Percentiles rank a stretch among this genome's conserved stretches.
phyloP scores from a whole-genome alignment of 2,888 invertebrate genomes.

The Nymphalis polychloros region DNA sequence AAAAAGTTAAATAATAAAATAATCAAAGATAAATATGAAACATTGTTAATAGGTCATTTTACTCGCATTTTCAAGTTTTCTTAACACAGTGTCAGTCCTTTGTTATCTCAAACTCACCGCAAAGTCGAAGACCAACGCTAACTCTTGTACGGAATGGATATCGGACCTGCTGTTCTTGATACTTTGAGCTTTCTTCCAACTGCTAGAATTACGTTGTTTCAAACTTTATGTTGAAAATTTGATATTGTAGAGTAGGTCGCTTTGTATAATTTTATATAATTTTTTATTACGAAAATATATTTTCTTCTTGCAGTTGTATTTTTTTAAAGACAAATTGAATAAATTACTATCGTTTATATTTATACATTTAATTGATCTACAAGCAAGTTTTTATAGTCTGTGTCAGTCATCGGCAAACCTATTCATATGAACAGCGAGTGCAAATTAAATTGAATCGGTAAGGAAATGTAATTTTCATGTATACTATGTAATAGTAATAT shows the following conservation, averaged over 20 bases:
- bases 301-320: too few species aligned
- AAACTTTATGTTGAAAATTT: constrained; percentile 20
- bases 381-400: too few species aligned
- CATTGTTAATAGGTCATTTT: background rate
- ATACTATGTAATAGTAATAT: too few species aligned
- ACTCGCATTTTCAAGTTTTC: background rate
- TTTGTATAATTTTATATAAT: too few species aligned
- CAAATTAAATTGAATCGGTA: too few species aligned
- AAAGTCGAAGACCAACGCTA: constrained; percentile 46
- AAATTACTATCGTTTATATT: too few species aligned
- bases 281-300: too few species aligned
- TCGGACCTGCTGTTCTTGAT: constrained; percentile 50
- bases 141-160: constrained; percentile 46
- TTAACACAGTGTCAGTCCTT: constrained; percentile 38
- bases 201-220: constrained; percentile 43
- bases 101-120: constrained; percentile 45
- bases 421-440: too few species aligned
- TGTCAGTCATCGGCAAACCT: too few species aligned
- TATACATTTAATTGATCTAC: too few species aligned
- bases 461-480: too few species aligned
- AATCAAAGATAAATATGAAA: background rate
- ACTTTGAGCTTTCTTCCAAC: constrained; percentile 46
- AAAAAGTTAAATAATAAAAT: background rate
- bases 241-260: background rate
- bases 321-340: too few species aligned